Base-by-base conservation (phyloP, 2,888 invertebrate genomes). In the Listrodromus nycthemerus region DNA sequence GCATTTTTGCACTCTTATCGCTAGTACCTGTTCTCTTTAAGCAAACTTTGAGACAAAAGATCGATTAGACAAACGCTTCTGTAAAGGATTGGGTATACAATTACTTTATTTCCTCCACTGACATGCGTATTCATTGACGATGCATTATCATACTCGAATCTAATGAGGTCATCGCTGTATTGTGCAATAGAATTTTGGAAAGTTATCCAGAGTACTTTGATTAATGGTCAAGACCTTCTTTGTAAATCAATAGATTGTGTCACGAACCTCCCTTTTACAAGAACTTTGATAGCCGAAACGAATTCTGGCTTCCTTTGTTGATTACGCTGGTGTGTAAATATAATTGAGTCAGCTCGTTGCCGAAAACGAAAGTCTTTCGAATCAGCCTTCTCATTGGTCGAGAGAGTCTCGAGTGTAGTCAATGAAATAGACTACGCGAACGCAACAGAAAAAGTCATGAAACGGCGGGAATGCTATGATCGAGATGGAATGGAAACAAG, bases 11-110 rank as follows among this genome's bases (percentile, higher is more conserved):
- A 7, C 88, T 97, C 19, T 90, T 98, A 1, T 98, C 99, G 6
- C 94, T 99, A 52, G 93, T 98, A 86, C 99, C 99, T 73, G 97
- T 99, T 52, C 93, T 98, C 82, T 95, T 98, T 75, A 98, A 98
- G 92, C 95, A 96, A 89, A 96, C 95, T 92, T 94, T 99, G 86
- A 95, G 96, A 93, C 94, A 96, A 90, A 97, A 97, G 93, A 95
- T 97, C 92, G 96, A 97, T 92, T 97, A 94, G 94, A 88, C 87
- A 52, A 52, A 13, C 16, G 24, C 58, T 24, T 58, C 27, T 58
- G 16, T 58, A 5, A 24, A 58, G 10, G 10, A 58, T 58, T 27
- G 24, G 24, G 24, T 13, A 21, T 24, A 58, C 21, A 10, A 24
- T 27, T 58, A 58, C 16, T 8, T 52, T 52, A 16, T 52, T 52